phyloP scores from a whole-genome alignment of 2,797 vertebrate species.

The Myotis pilosus region DNA sequence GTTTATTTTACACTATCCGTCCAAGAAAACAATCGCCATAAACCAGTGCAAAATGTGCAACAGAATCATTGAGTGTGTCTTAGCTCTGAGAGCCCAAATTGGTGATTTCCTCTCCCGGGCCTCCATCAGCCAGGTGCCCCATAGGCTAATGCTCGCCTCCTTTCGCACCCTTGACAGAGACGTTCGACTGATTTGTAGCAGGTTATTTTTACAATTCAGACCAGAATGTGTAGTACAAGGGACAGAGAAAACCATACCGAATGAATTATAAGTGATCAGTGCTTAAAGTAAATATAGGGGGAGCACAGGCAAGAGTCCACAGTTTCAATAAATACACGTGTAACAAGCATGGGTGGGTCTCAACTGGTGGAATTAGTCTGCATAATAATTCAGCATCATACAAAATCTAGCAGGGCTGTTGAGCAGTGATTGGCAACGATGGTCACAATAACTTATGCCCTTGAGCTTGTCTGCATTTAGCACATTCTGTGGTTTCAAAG shows the following conservation, averaged over 20 bases:
- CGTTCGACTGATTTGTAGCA: conserved; percentile 75
- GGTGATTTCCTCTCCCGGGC: conserved; percentile 58
- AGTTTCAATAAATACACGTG: conserved; percentile 81
- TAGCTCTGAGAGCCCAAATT: conserved; percentile 53
- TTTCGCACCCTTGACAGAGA: conserved; percentile 77
- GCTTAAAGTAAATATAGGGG: conserved; percentile 83
- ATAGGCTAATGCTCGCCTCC: conserved; percentile 59
- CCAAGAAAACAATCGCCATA: conserved; percentile 75
- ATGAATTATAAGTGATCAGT: conserved; percentile 81
- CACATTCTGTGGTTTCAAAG: conserved; percentile 76
- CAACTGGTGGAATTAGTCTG: conserved; percentile 76
- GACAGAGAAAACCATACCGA: conserved; percentile 78
- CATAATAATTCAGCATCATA: conserved; percentile 80
- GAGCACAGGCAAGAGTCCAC: conserved; percentile 80
- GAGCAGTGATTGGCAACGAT: conserved; percentile 77
- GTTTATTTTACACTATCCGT: conserved; percentile 72
- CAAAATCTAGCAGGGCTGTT: conserved; percentile 80
- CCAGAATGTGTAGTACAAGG: conserved; percentile 80
- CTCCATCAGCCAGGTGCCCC: conserved; percentile 54
- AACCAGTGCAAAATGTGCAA: conserved; percentile 80
- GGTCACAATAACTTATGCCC: conserved; percentile 80
- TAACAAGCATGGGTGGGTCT: conserved; percentile 77
- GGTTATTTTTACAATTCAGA: conserved; percentile 79
- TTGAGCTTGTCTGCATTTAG: conserved; percentile 76
- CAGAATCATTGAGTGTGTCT: conserved; percentile 68